These are phyloP conservation scores for Sebastes diploproa DNA, from an alignment of 2,797 vertebrate genomes.

Conservation along the genomic window DNA sequence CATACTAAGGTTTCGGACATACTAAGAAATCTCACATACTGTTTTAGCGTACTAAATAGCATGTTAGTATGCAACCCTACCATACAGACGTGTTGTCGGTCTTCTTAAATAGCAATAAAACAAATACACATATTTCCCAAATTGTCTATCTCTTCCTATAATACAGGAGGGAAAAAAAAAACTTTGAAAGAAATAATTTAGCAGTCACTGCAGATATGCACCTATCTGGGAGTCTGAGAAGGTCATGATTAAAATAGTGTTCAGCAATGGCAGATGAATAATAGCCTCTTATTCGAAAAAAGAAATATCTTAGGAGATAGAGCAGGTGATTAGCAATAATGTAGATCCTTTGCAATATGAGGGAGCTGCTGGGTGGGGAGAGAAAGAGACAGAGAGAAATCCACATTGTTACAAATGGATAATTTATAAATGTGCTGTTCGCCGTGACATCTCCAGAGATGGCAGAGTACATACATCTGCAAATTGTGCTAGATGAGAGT, in stretches of 20 bases:
- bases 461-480: conserved; percentile 45
- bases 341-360: conserved; percentile 44
- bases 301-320: conserved; percentile 50
- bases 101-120: not conserved
- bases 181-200: conserved; percentile 5
- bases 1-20: not conserved
- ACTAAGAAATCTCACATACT: not conserved
- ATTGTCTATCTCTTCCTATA: not conserved
- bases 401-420: conserved; percentile 60
- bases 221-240: conserved; percentile 34
- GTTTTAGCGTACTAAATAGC: not conserved
- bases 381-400: conserved; percentile 39
- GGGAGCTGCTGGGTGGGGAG: conserved; percentile 18
- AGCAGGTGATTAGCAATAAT: conserved; percentile 69
- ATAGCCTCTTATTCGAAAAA: conserved; percentile 30
- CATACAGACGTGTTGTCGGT: not conserved
- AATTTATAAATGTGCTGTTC: conserved; percentile 62
- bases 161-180: not conserved
- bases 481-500: conserved; percentile 64
- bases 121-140: not conserved
- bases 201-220: not conserved
- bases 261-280: conserved; percentile 40
- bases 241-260: conserved; percentile 46
- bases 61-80: not conserved
- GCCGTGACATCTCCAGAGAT: conserved; percentile 52